Percentiles rank a stretch among this genome's conserved stretches.
Evolutionary conservation across 1,140 invertebrate species (phyloP).

Genomic region (Pteromalus puparum): DNA sequence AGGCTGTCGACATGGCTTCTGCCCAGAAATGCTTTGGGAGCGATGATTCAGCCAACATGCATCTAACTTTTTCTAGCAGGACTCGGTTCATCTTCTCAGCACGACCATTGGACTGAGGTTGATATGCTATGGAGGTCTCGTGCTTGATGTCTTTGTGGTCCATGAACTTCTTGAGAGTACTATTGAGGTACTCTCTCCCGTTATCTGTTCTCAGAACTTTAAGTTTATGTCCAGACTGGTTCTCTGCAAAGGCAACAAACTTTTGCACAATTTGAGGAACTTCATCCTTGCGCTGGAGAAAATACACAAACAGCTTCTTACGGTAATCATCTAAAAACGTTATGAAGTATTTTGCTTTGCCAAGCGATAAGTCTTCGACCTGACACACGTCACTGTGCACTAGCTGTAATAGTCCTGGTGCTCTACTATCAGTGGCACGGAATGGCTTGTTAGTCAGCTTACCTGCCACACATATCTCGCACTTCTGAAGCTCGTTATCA

Average conservation of each 20-base stretch:
- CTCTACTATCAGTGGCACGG: background rate
- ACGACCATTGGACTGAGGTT: constrained; percentile 63
- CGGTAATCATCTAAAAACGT: constrained; percentile 61
- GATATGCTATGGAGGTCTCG: constrained; percentile 57
- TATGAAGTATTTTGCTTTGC: constrained; percentile 57
- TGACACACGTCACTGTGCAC: constrained; percentile 66
- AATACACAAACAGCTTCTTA: constrained; percentile 63
- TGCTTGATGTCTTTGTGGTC: constrained; percentile 35
- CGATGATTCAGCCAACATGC: constrained; percentile 39
- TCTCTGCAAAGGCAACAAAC: constrained; percentile 15
- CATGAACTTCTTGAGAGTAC: background rate
- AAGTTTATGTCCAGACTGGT: background rate
- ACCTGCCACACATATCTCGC: constrained; percentile 49
- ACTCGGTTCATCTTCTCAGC: constrained; percentile 64
- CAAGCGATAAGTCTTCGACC: constrained; percentile 59
- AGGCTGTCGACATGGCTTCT: constrained; percentile 61
- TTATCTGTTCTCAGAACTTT: background rate
- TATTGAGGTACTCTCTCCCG: constrained; percentile 20
- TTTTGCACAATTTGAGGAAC: constrained; percentile 59
- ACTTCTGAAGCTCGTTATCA: constrained; percentile 58
- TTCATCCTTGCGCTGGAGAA: constrained; percentile 67
- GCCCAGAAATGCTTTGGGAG: constrained; percentile 58
- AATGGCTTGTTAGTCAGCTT: background rate
- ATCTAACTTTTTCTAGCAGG: constrained; percentile 58
- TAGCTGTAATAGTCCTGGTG: background rate